phyloP scores from a whole-genome alignment of 2,113 vertebrate species.

The Origma solitaria region DNA sequence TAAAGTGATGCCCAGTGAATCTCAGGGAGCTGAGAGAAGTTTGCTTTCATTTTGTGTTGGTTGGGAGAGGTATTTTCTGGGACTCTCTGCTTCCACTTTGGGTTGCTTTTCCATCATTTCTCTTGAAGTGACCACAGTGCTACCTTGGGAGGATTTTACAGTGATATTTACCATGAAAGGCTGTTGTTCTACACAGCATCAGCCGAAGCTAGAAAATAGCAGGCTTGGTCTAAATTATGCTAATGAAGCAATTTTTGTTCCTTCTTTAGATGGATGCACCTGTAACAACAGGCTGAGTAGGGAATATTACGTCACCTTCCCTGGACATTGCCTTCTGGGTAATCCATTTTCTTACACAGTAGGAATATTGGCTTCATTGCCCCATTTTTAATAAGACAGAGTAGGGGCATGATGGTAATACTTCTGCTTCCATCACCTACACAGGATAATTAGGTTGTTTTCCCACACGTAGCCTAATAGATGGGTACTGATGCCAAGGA shows the following conservation, averaged over 20 bases:
- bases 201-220: neutral
- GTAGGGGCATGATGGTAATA: neutral
- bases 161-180: neutral
- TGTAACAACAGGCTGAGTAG: neutral
- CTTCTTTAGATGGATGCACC: neutral
- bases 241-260: neutral
- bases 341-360: neutral
- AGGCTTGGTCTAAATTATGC: neutral
- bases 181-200: neutral
- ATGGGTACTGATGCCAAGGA: neutral
- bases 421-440: neutral
- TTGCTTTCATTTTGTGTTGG: neutral
- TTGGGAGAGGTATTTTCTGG: neutral
- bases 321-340: neutral
- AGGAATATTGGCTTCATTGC: neutral
- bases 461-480: neutral
- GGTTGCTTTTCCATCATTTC: neutral
- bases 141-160: neutral
- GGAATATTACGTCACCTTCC: fast-evolving
- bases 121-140: neutral
- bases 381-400: neutral
- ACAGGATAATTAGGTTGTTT: neutral
- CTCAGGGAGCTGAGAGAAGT: neutral
- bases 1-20: neutral
- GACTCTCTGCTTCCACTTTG: neutral